Evolutionary conservation across 2,113 vertebrate genomes (phyloP).

Genomic region (Psophia crepitans): DNA sequence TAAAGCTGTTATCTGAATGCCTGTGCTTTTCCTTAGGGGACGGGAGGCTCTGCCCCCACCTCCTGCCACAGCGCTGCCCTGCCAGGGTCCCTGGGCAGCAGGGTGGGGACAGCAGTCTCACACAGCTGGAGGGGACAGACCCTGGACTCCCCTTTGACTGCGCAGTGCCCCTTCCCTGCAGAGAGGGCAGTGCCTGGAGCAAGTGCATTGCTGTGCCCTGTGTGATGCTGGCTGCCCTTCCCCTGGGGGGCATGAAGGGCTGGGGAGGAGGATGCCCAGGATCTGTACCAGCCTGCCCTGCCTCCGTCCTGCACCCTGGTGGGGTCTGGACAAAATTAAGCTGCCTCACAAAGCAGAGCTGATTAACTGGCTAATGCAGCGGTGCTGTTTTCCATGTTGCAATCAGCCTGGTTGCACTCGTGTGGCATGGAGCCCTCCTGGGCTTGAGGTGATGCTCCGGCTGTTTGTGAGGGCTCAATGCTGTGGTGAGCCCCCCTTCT

Average conservation of each 20-base stretch:
- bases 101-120: background rate
- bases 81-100: background rate
- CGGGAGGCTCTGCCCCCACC: accelerated
- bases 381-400: background rate
- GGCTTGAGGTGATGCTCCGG: background rate
- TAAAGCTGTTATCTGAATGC: conserved; percentile 53
- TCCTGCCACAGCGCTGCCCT: background rate
- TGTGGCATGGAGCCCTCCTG: background rate
- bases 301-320: background rate
- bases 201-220: accelerated
- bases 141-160: accelerated
- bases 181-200: background rate
- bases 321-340: background rate
- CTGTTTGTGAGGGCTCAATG: background rate
- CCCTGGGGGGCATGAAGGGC: background rate
- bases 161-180: background rate
- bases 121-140: background rate
- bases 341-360: background rate
- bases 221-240: background rate
- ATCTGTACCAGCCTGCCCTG: background rate
- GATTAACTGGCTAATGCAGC: background rate
- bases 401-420: background rate
- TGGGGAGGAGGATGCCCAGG: background rate
- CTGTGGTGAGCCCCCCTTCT: background rate
- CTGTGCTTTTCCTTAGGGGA: conserved; percentile 39